phyloP scores from a whole-genome alignment of 2,113 vertebrate species.

The Silurus asotus region DNA sequence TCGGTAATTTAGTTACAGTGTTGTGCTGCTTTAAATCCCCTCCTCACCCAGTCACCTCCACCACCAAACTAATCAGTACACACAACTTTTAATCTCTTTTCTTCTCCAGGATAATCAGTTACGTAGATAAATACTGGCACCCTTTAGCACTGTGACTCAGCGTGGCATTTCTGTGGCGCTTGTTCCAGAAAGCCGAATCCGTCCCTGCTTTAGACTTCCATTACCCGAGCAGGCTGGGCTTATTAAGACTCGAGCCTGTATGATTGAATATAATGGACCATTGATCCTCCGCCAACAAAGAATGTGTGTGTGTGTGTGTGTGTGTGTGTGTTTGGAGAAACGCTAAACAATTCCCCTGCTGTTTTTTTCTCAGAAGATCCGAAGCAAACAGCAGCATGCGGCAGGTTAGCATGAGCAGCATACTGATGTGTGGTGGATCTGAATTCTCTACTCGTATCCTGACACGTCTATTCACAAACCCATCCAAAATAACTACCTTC shows the following conservation, averaged over 20 bases:
- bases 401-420: neutral
- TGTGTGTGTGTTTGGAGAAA: conserved; percentile 4
- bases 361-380: neutral
- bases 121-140: conserved; percentile 49
- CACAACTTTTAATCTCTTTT: conserved; percentile 52
- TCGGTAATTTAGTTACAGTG: neutral
- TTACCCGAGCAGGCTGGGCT: conserved; percentile 57
- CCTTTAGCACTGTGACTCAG: conserved; percentile 44
- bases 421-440: neutral
- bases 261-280: conserved; percentile 63
- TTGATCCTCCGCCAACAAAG: conserved; percentile 54
- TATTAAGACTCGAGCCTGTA: conserved; percentile 64
- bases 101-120: conserved; percentile 51
- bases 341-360: neutral
- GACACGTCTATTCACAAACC: neutral
- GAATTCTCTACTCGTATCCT: neutral
- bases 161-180: conserved; percentile 32
- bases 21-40: neutral
- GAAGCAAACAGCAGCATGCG: neutral
- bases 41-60: neutral
- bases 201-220: conserved; percentile 39
- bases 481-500: neutral
- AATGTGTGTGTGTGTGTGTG: conserved; percentile 7
- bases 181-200: conserved; percentile 29
- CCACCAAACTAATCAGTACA: conserved; percentile 49